Conservation (phyloP, 2,797 vertebrate species). For the Anableps anableps region DNA sequence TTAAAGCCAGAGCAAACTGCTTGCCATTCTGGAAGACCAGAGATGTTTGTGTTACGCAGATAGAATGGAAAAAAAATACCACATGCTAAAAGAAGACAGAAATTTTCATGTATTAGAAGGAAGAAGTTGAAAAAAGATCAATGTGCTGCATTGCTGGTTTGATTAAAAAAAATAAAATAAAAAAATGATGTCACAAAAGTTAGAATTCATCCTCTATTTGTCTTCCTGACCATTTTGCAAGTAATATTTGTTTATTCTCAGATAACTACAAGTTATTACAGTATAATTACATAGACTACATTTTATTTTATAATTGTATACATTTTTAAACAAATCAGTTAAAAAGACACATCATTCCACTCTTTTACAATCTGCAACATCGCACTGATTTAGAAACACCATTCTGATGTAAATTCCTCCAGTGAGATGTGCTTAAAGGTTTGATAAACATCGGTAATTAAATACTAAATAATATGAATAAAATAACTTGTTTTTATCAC, state of each 20-base stretch:
- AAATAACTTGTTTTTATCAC: neutral
- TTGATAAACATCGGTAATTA: neutral
- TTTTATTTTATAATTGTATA: too few species aligned
- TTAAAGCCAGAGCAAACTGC: neutral
- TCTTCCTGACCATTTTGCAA: neutral
- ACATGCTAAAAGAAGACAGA: neutral
- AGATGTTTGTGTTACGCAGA: neutral
- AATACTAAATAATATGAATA: neutral
- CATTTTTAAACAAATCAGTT: neutral
- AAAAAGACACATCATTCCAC: neutral
- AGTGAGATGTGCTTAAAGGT: neutral
- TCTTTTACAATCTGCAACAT: neutral
- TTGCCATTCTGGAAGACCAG: neutral
- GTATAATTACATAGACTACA: too few species aligned
- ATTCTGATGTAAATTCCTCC: neutral
- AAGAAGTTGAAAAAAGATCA: neutral
- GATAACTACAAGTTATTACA: too few species aligned
- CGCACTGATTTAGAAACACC: neutral
- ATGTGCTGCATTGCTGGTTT: neutral
- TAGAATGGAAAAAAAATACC: neutral
- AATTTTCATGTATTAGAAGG: neutral
- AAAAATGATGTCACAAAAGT: neutral
- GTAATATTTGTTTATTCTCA: too few species aligned
- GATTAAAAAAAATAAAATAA: neutral
- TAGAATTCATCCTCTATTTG: neutral